Evolutionary conservation across 2,888 invertebrate genomes (phyloP).

Genomic region (Imbricaverruca yamaguchii): DNA sequence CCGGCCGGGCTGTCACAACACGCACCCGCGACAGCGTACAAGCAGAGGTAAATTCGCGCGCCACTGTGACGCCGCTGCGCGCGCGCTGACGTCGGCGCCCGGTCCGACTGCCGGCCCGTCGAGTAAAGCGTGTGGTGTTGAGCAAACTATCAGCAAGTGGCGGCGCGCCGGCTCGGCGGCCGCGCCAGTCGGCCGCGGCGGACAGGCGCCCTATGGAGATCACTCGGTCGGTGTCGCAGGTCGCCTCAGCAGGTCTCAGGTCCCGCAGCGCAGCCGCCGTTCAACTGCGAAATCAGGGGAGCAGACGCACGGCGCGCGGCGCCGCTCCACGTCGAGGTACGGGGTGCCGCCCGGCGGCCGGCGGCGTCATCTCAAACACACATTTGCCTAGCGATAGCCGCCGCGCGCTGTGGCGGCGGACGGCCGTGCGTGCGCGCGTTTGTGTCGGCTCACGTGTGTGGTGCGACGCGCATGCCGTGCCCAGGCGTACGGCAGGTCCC

Average conservation of each 20-base stretch:
- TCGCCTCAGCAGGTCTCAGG: neutral
- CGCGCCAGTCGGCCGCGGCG: neutral
- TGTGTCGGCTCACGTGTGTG: neutral
- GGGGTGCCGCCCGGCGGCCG: neutral
- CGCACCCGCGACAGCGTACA: too few species aligned
- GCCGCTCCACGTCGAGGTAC: too few species aligned
- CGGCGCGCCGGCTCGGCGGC: neutral
- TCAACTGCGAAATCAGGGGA: too few species aligned
- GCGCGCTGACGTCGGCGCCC: neutral
- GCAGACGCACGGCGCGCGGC: too few species aligned
- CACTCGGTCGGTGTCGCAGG: too few species aligned
- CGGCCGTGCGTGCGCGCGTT: neutral
- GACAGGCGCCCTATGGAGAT: neutral
- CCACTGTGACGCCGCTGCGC: neutral
- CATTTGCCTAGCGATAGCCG: neutral
- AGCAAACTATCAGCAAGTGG: neutral
- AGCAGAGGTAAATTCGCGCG: neutral
- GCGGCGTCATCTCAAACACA: neutral
- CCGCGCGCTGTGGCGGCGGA: neutral
- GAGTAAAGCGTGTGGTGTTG: constrained; percentile 9
- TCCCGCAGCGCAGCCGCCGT: neutral
- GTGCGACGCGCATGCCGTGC: neutral
- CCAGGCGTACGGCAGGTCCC: neutral
- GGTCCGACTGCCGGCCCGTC: too few species aligned
- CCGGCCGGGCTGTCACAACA: neutral